phyloP scores from a whole-genome alignment of 2,888 invertebrate genomes.

The Dioctria linearis region DNA sequence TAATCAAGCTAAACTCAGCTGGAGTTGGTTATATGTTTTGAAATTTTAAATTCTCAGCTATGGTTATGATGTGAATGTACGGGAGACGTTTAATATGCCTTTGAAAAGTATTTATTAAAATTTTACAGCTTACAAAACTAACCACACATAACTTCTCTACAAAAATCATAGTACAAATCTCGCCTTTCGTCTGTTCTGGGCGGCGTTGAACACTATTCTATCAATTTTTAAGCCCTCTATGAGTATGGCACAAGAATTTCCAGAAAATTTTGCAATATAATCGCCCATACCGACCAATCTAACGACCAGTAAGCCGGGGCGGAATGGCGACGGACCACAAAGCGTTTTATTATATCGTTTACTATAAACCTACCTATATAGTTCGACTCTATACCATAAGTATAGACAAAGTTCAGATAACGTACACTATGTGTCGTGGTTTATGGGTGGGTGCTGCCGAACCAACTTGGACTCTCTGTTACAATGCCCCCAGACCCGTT shows the following conservation, averaged over 20 bases:
- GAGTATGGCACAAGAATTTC: conserved; percentile 28
- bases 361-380: not conserved
- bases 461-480: not conserved
- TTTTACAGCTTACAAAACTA: not conserved
- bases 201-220: not conserved
- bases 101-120: not conserved
- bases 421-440: not conserved
- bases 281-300: not conserved
- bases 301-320: too few relatives aligned
- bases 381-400: not conserved
- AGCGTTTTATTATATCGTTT: conserved; percentile 16
- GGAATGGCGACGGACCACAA: not conserved
- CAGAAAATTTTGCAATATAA: conserved; percentile 37
- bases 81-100: not conserved
- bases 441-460: not conserved
- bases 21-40: not conserved
- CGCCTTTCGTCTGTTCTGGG: not conserved
- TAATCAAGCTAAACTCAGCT: not conserved
- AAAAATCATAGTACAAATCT: not conserved
- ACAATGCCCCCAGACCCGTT: too few relatives aligned
- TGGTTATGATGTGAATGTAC: too few relatives aligned
- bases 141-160: not conserved
- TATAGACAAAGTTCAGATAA: not conserved
- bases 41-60: too few relatives aligned
- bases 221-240: not conserved